phyloP scores from a whole-genome alignment of 2,113 vertebrate species.

The Syrmaticus mikado region DNA sequence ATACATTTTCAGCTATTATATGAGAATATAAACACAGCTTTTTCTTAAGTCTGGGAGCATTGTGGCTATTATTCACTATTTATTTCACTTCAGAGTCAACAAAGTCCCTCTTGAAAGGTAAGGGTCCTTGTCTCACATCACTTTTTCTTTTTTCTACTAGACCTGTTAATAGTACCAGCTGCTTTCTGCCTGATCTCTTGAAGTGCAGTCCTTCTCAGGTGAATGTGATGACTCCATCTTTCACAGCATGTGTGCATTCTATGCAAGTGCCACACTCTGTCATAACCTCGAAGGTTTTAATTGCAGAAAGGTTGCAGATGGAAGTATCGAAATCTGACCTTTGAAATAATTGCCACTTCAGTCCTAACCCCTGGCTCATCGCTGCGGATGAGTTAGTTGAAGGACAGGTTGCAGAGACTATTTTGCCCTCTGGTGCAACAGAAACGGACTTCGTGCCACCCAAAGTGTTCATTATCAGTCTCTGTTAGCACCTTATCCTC shows the following conservation, averaged over 20 bases:
- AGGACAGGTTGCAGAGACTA: background rate
- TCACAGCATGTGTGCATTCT: background rate
- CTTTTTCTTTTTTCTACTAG: background rate
- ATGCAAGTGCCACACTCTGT: background rate
- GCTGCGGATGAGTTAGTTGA: background rate
- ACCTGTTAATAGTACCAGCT: background rate
- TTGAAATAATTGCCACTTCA: background rate
- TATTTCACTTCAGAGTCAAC: background rate
- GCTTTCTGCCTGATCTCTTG: background rate
- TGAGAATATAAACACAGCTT: background rate
- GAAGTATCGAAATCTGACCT: background rate
- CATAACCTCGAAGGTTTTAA: background rate
- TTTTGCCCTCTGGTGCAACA: background rate
- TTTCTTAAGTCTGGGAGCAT: background rate
- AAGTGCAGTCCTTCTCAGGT: background rate
- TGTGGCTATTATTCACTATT: background rate
- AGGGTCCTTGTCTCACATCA: background rate
- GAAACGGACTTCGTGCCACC: background rate
- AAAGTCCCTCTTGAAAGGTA: background rate
- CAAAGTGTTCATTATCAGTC: background rate
- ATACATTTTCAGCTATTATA: background rate
- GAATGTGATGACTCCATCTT: background rate
- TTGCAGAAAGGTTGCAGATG: background rate
- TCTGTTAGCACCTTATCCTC: slow-evolving; percentile 6
- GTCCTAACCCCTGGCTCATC: background rate